Evolutionary conservation across 2,888 invertebrate genomes (phyloP).

Genomic region (Rhagium mordax): DNA sequence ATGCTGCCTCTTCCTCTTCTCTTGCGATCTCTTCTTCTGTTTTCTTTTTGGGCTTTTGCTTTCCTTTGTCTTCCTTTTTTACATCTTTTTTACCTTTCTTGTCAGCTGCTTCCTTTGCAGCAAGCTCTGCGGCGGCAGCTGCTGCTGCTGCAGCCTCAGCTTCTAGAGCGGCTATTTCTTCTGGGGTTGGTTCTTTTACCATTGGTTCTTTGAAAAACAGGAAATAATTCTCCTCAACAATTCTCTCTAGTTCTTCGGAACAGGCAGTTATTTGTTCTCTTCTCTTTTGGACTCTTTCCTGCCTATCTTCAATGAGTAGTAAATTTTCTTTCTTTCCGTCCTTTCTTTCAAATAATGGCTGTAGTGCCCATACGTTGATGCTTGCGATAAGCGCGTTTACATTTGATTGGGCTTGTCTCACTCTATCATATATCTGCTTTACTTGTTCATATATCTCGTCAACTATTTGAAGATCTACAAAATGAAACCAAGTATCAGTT

Average conservation of each 20-base stretch:
- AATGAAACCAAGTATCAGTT: neutral
- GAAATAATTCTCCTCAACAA: slow-evolving; percentile 78
- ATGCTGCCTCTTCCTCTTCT: slow-evolving; percentile 65
- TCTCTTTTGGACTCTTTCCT: slow-evolving; percentile 73
- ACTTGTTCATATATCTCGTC: slow-evolving; percentile 75
- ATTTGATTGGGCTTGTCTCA: slow-evolving; percentile 79
- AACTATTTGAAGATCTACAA: slow-evolving; percentile 52
- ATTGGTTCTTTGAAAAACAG: slow-evolving; percentile 77
- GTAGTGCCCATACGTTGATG: slow-evolving; percentile 81
- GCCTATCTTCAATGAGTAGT: slow-evolving; percentile 74
- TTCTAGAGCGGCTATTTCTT: slow-evolving; percentile 69
- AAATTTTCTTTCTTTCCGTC: slow-evolving; percentile 75
- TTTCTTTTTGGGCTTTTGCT: slow-evolving; percentile 52
- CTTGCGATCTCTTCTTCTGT: slow-evolving; percentile 50
- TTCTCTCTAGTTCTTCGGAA: slow-evolving; percentile 73
- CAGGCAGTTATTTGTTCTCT: slow-evolving; percentile 71
- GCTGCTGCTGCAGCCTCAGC: slow-evolving; percentile 56
- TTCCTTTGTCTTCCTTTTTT: slow-evolving; percentile 33
- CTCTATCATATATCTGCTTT: slow-evolving; percentile 80
- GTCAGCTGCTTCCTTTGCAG: slow-evolving; percentile 36
- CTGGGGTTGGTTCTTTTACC: slow-evolving; percentile 45
- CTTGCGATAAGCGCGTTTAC: slow-evolving; percentile 73
- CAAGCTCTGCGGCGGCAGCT: slow-evolving; percentile 35
- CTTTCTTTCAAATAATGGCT: slow-evolving; percentile 83
- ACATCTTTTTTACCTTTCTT: slow-evolving; percentile 42